These are phyloP conservation scores for Aphaenogaster floridana DNA, from an alignment of 1,140 invertebrate species.

Conservation along the genomic window DNA sequence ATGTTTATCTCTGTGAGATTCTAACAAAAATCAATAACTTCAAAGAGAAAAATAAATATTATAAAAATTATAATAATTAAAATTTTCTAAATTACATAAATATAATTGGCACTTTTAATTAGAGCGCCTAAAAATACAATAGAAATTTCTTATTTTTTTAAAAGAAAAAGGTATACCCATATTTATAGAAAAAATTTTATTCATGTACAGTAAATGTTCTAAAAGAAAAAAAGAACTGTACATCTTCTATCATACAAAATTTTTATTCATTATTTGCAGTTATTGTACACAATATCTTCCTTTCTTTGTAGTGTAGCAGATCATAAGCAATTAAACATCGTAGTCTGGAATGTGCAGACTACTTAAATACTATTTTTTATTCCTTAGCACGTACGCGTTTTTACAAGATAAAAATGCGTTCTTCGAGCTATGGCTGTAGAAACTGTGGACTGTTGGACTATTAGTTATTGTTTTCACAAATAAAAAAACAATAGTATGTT, in stretches of 20 bases:
- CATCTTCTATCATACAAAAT: background rate
- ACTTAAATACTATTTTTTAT: constrained; percentile 30
- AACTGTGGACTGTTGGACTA: background rate
- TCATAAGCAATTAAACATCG: background rate
- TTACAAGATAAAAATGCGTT: constrained; percentile 29
- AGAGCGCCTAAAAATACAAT: background rate
- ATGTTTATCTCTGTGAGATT: background rate
- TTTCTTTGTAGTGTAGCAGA: background rate
- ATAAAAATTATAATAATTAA: background rate
- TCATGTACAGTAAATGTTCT: background rate
- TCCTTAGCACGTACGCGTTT: constrained; percentile 28
- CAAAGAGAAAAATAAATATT: background rate
- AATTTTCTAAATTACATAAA: constrained; percentile 7
- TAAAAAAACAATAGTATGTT: background rate
- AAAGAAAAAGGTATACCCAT: background rate
- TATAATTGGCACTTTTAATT: background rate
- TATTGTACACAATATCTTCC: background rate
- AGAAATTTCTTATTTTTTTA: background rate
- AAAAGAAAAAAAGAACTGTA: background rate
- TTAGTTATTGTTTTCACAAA: background rate
- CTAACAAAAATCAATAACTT: constrained; percentile 2
- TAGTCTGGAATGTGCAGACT: background rate
- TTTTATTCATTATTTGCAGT: background rate
- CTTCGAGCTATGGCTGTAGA: background rate
- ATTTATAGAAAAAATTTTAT: background rate